Base-by-base conservation (phyloP, 2,797 vertebrate genomes). In the Sebastes itinus region DNA sequence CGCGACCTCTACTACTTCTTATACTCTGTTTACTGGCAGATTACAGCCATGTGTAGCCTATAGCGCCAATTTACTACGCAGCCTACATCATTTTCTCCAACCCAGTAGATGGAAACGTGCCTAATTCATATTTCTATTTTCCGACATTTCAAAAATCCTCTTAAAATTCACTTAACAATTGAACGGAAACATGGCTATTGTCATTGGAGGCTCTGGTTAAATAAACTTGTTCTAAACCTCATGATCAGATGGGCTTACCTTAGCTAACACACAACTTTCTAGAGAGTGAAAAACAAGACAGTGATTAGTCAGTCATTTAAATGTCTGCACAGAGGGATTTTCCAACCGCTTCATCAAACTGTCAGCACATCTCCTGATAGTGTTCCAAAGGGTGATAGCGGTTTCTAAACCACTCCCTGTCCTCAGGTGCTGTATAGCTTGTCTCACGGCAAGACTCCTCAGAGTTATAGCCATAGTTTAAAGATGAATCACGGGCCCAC, bases 131-230 rank as follows among this genome's bases (percentile, higher is more conserved):
- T 42, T 42, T 42, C 38, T 42, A 0, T 20, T 46, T 46, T 46
- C 0, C 7, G 16, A 0, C 42, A 46, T 46, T 46, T 46, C 42
- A 46, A 46, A 46, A 52, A 20, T 49, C 46, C 16, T 20, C 7
- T 18, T 49, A 20, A 49, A 20, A 52, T 52, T 52, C 49, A 20
- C 49, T 52, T n/a, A 14, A n/a, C 60, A 59, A 7, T 62, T 62
- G 30, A 33, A 62, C 3, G 3, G 20, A 62, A 61, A 20, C 59
- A 32, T 1, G 16, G 16, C 16, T 30, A 71, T 91, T 91, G 91
- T 90, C 83, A 87, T 91, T 93, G 72, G 81, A 58, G 6, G 71
- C 84, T 89, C 62, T 42, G 95, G 92, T 87, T 92, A 92, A 82
- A 92, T 86, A 83, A 88, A 88, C 3, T 0, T 49, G 4, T 33